Conservation (phyloP, 2,113 vertebrate genomes). For the Istiophorus platypterus region DNA sequence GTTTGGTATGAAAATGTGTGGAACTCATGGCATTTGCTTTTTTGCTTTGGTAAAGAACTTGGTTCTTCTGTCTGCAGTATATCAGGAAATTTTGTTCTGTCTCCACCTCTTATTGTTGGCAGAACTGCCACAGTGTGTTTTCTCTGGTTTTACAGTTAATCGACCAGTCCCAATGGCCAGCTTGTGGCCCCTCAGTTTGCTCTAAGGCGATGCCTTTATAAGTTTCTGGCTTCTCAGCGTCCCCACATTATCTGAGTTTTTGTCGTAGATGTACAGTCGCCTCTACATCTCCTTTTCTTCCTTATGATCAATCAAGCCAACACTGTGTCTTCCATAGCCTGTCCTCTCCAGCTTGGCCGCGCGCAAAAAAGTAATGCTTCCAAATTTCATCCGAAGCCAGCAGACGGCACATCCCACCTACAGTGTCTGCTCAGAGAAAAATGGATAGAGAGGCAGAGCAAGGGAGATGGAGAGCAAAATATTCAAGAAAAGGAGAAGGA, state of each 20-base stretch:
- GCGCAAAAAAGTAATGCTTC: background rate
- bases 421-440: background rate
- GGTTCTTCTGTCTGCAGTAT: background rate
- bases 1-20: constrained; percentile 7
- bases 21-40: constrained; percentile 8
- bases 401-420: background rate
- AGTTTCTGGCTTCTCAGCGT: background rate
- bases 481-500: constrained; percentile 3
- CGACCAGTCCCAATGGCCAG: background rate
- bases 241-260: background rate
- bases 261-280: background rate
- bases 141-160: background rate
- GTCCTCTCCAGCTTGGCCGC: background rate
- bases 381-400: constrained; percentile 10
- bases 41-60: background rate
- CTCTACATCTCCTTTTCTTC: background rate
- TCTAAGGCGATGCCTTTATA: background rate
- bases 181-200: background rate
- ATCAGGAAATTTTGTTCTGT: background rate
- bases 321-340: constrained; percentile 2
- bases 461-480: constrained; percentile 8
- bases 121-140: background rate
- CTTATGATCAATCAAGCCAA: background rate
- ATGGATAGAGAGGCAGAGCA: background rate
- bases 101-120: constrained; percentile 14